A percentile compares a stretch with the other conserved stretches of the same genome.
Evolutionary conservation across 2,888 invertebrate species (phyloP).

Genomic region (Cheilosia vernalis): DNA sequence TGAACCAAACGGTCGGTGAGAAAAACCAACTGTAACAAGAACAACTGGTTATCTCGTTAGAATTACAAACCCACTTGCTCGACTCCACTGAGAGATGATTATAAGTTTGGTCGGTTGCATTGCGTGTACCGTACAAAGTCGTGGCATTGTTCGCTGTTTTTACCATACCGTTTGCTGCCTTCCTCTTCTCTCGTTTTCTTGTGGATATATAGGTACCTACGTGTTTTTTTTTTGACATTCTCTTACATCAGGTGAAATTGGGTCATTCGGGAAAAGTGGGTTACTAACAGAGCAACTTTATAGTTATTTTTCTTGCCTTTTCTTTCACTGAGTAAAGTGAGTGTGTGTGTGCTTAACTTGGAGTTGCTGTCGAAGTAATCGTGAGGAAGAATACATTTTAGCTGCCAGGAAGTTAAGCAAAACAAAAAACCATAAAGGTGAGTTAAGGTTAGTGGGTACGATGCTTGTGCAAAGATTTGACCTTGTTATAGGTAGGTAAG

Average conservation of each 20-base stretch:
- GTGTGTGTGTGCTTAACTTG: neutral
- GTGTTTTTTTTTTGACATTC: conserved; percentile 1
- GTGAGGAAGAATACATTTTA: neutral
- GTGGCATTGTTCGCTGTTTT: neutral
- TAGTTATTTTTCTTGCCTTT: neutral
- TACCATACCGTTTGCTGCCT: neutral
- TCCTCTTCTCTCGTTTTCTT: neutral
- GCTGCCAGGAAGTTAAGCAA: neutral
- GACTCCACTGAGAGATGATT: too few relatives aligned
- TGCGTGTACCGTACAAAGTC: neutral
- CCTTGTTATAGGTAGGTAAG: neutral
- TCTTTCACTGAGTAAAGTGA: neutral
- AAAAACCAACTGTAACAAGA: too few relatives aligned
- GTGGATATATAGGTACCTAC: too few relatives aligned
- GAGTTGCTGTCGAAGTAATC: neutral
- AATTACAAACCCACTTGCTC: too few relatives aligned
- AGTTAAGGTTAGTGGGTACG: neutral
- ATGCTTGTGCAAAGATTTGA: neutral
- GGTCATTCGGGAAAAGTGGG: conserved; percentile 44
- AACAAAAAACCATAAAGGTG: neutral
- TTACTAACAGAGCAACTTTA: conserved; percentile 9
- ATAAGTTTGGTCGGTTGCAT: neutral
- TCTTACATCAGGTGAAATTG: conserved; percentile 31
- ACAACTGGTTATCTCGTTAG: too few relatives aligned
- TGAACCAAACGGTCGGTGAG: too few relatives aligned